Conservation (phyloP, 2,888 invertebrate genomes). For the Meteorus cinctellus region DNA sequence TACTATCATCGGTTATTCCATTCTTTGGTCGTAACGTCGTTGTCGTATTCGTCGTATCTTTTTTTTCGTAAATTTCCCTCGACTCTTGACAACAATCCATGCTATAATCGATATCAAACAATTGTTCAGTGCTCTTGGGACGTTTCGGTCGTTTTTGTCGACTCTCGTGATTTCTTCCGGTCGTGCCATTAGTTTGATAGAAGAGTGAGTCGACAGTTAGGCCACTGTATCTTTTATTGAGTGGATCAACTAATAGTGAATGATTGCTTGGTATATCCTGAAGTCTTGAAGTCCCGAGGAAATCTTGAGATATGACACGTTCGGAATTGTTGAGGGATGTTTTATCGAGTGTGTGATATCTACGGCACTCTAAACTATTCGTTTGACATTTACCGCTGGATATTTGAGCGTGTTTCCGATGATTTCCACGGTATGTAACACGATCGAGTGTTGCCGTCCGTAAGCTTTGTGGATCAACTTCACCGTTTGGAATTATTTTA, state of each 20-base stretch:
- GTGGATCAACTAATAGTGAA: slow-evolving; percentile 55
- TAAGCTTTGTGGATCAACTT: slow-evolving; percentile 57
- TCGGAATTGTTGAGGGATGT: slow-evolving; percentile 49
- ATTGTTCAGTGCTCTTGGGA: slow-evolving; percentile 67
- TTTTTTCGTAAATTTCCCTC: slow-evolving; percentile 41
- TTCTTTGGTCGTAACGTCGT: slow-evolving; percentile 48
- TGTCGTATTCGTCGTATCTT: slow-evolving; percentile 41
- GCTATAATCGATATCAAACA: slow-evolving; percentile 60
- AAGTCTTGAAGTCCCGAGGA: slow-evolving; percentile 55
- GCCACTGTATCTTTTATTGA: slow-evolving; percentile 53
- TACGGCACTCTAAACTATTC: slow-evolving; percentile 63
- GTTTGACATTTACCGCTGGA: slow-evolving; percentile 59
- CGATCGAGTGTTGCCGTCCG: slow-evolving; percentile 68
- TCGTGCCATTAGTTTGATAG: slow-evolving; percentile 62
- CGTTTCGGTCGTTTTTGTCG: slow-evolving; percentile 55
- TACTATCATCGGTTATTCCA: slow-evolving; percentile 38
- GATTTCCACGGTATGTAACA: slow-evolving; percentile 63
- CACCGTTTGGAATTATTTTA: slow-evolving; percentile 52
- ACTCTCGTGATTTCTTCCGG: slow-evolving; percentile 53
- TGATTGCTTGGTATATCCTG: slow-evolving; percentile 53
- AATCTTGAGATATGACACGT: slow-evolving; percentile 45
- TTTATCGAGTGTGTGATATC: slow-evolving; percentile 66
- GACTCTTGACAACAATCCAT: slow-evolving; percentile 54
- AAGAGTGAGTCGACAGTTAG: slow-evolving; percentile 59
- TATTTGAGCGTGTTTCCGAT: slow-evolving; percentile 58